These are phyloP conservation scores for Malacoctenus gilli DNA, from an alignment of 2,797 vertebrate species.

Conservation along the genomic window DNA sequence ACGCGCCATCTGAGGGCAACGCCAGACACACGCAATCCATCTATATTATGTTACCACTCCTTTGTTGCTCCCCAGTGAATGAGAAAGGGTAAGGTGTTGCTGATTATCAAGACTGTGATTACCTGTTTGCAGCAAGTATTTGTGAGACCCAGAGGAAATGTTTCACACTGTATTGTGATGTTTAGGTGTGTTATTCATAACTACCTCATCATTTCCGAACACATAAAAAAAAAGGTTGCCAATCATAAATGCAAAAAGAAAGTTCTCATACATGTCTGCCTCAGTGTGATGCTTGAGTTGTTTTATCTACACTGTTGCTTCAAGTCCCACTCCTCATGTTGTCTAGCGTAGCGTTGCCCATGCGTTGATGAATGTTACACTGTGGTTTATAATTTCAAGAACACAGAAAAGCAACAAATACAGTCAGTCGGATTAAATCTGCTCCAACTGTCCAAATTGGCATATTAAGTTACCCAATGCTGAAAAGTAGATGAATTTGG, in stretches of 20 bases:
- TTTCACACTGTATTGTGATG: slow-evolving; percentile 15
- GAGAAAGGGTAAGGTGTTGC: slow-evolving; percentile 57
- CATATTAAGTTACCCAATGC: slow-evolving; percentile 58
- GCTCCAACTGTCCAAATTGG: slow-evolving; percentile 62
- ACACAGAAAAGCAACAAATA: slow-evolving; percentile 25
- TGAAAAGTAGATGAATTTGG: slow-evolving; percentile 59
- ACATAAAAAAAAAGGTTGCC: no score
- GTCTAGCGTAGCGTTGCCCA: slow-evolving; percentile 8
- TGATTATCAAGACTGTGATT: slow-evolving; percentile 58
- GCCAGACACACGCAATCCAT: slow-evolving; percentile 46
- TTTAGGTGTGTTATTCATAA: slow-evolving; percentile 4
- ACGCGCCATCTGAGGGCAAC: slow-evolving; percentile 26
- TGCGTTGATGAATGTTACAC: slow-evolving; percentile 42
- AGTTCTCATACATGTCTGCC: neutral
- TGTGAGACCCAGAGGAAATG: slow-evolving; percentile 20
- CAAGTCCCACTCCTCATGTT: neutral
- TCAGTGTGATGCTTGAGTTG: no score
- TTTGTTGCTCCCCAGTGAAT: slow-evolving; percentile 64
- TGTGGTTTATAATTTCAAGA: slow-evolving; percentile 22
- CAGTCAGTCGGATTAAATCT: slow-evolving; percentile 40
- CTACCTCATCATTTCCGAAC: slow-evolving; percentile 4
- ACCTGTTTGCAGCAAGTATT: slow-evolving; percentile 41
- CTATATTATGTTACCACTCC: slow-evolving; percentile 64
- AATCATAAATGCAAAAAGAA: neutral
- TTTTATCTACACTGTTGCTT: slow-evolving; percentile 1